A percentile compares a stretch with the other conserved stretches of the same genome.
phyloP scores from a whole-genome alignment of 2,113 vertebrate genomes.

The Burhinus oedicnemus region DNA sequence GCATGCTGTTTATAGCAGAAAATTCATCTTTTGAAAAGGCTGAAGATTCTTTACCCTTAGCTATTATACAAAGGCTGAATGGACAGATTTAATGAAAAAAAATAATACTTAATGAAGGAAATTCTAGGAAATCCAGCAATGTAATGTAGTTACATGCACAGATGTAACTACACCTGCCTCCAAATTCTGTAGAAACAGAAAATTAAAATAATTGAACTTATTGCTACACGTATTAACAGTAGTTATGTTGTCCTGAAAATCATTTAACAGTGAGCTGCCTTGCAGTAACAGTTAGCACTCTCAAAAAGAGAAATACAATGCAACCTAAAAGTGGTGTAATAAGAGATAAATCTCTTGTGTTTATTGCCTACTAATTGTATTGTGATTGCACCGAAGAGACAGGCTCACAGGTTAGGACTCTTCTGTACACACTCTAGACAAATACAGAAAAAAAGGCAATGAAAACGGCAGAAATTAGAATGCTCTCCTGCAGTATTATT shows the following conservation, averaged over 20 bases:
- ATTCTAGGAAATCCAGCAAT: slow-evolving; percentile 18
- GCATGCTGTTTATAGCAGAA: slow-evolving; percentile 40
- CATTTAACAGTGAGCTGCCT: background rate
- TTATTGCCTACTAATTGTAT: slow-evolving; percentile 2
- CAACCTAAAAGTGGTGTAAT: background rate
- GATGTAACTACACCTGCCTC: background rate
- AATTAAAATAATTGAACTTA: slow-evolving; percentile 11
- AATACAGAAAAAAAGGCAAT: background rate
- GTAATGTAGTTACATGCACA: background rate
- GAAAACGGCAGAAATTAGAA: background rate
- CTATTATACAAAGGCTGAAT: slow-evolving; percentile 33
- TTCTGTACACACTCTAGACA: background rate
- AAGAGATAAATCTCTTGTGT: background rate
- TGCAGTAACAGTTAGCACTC: background rate
- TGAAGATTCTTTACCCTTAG: slow-evolving; percentile 45
- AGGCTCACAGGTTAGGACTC: background rate
- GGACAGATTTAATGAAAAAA: slow-evolving; percentile 42
- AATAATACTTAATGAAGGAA: slow-evolving; percentile 9
- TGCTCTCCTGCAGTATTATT: background rate
- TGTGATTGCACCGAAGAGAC: background rate
- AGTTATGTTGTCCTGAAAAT: background rate
- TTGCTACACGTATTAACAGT: background rate
- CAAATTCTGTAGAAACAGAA: slow-evolving; percentile 5
- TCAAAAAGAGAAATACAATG: background rate
- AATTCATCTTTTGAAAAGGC: slow-evolving; percentile 21